A percentile compares a stretch with the other conserved stretches of the same genome.
These are phyloP conservation scores for Clistopyga incitator DNA, from an alignment of 2,888 invertebrate species.

Conservation along the genomic window DNA sequence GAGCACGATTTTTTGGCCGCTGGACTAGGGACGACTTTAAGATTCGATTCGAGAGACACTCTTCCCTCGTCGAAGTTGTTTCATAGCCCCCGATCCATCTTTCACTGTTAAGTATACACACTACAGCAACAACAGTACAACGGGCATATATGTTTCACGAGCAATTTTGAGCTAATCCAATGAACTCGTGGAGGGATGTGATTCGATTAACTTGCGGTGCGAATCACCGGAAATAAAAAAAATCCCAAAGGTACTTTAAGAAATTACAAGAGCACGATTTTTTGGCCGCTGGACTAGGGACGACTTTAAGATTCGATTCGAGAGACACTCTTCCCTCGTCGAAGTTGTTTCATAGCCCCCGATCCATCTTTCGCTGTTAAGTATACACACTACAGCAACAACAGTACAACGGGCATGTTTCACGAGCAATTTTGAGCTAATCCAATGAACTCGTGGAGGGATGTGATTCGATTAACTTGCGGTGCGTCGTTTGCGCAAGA, in stretches of 20 bases:
- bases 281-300: no score
- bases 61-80: background rate
- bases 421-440: constrained; percentile 50
- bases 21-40: background rate
- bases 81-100: background rate
- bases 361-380: background rate
- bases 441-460: constrained; percentile 50
- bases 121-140: background rate
- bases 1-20: no score
- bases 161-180: constrained; percentile 56
- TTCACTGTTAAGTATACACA: background rate
- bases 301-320: background rate
- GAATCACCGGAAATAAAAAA: no score
- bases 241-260: no score
- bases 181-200: constrained; percentile 39
- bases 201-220: constrained; percentile 57
- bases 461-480: constrained; percentile 57
- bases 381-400: background rate
- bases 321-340: background rate
- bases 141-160: constrained; percentile 10
- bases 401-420: background rate
- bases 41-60: background rate
- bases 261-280: no score
- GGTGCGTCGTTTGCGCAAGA: constrained; percentile 38
- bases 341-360: background rate